A percentile compares a stretch with the other conserved stretches of the same genome.
phyloP scores from a whole-genome alignment of 2,888 invertebrate species.

The Galerucella nymphaeae region DNA sequence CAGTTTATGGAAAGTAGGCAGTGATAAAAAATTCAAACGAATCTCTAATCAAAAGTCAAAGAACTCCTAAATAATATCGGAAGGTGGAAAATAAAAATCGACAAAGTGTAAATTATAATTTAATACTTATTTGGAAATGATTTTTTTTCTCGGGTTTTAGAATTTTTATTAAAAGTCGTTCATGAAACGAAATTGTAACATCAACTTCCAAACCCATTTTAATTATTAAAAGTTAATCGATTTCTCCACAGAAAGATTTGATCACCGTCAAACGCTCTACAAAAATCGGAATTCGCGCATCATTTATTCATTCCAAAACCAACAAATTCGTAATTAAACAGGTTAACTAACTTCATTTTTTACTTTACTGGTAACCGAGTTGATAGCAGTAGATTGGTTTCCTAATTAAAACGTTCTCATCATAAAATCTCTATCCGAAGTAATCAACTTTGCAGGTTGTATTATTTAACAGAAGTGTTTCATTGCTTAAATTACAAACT shows the following conservation, averaged over 20 bases:
- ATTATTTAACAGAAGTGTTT: no score
- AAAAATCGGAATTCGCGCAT: no score
- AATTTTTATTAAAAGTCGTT: background rate
- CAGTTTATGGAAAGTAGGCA: background rate
- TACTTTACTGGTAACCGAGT: no score
- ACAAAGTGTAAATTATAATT: conserved; percentile 1
- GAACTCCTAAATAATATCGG: background rate
- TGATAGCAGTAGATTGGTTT: no score
- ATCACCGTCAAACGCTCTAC: background rate
- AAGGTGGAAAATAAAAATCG: background rate
- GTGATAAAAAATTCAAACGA: background rate
- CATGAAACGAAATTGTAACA: background rate
- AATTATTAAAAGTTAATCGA: background rate
- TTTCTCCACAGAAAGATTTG: background rate
- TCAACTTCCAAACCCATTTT: background rate
- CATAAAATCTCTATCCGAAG: no score
- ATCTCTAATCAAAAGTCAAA: conserved; percentile 1
- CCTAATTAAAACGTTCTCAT: no score
- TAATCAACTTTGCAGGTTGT: no score
- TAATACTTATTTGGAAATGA: background rate
- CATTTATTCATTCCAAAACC: background rate
- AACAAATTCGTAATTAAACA: background rate
- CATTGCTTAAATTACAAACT: no score
- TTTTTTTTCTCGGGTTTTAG: background rate
- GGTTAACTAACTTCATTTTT: no score